These are phyloP conservation scores for Helicoverpa armigera DNA, from an alignment of 1,140 invertebrate species.

Conservation along the genomic window DNA sequence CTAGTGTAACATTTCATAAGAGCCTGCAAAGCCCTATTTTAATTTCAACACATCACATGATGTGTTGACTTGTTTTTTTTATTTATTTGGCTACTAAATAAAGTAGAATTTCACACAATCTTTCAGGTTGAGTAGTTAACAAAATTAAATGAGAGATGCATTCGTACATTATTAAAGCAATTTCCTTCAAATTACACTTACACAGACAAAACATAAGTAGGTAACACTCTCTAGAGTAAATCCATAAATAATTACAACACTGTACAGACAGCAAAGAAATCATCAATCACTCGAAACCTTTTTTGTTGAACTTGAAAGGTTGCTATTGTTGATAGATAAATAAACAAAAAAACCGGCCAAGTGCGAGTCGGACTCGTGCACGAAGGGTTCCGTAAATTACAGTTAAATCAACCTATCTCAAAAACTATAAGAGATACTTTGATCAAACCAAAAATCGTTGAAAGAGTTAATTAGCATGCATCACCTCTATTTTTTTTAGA, in stretches of 20 bases:
- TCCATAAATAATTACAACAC: slow-evolving; percentile 28
- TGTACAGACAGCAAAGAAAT: slow-evolving; percentile 38
- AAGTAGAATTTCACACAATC: neutral
- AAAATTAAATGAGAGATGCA: neutral
- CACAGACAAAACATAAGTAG: neutral
- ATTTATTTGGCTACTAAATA: neutral
- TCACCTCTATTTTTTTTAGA: too few species aligned
- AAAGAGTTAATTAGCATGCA: too few species aligned
- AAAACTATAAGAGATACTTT: too few species aligned
- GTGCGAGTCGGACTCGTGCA: too few species aligned
- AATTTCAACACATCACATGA: too few species aligned
- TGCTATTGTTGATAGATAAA: slow-evolving; percentile 8
- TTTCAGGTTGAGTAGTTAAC: neutral
- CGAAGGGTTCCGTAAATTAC: too few species aligned
- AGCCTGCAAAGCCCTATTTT: too few species aligned
- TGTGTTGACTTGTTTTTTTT: too few species aligned
- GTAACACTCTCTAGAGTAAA: slow-evolving; percentile 26
- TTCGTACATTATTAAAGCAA: neutral
- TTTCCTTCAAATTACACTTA: slow-evolving; percentile 31
- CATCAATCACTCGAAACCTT: neutral
- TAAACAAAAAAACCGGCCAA: too few species aligned
- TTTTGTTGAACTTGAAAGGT: slow-evolving; percentile 29
- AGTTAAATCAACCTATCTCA: too few species aligned
- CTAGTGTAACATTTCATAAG: too few species aligned
- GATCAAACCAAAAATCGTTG: too few species aligned